Conservation (phyloP, 2,113 vertebrate genomes). For the Lepisosteus osseus region DNA sequence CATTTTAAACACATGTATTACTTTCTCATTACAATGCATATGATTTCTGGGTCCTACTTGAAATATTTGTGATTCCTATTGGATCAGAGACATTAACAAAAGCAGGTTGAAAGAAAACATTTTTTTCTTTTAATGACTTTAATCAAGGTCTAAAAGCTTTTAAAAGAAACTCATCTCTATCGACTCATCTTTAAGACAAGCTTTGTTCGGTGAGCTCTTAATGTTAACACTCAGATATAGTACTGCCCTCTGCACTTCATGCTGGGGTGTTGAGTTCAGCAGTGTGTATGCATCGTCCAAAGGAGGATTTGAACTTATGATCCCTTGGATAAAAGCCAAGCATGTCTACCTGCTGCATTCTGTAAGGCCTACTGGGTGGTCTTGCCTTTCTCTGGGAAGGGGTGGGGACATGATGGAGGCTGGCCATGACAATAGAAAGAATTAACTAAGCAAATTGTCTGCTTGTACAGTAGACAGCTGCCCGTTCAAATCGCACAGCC, state of each 20-base stretch:
- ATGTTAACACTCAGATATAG: too few relatives aligned
- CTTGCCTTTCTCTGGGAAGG: constrained; percentile 11
- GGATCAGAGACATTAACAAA: too few relatives aligned
- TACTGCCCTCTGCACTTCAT: background rate
- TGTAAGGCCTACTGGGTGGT: constrained; percentile 42
- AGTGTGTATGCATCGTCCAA: background rate
- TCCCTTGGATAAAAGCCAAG: background rate
- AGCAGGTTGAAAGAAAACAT: too few relatives aligned
- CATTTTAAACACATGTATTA: too few relatives aligned
- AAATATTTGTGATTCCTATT: too few relatives aligned
- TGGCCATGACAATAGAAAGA: constrained; percentile 28
- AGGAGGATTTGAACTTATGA: constrained; percentile 8
- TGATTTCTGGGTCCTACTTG: too few relatives aligned
- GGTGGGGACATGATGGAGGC: constrained; percentile 9
- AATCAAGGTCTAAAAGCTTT: too few relatives aligned
- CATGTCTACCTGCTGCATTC: background rate
- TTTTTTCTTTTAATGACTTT: too few relatives aligned
- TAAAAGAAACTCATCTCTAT: too few relatives aligned
- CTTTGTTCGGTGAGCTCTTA: constrained; percentile 8
- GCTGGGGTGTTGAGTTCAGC: background rate
- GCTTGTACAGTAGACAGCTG: constrained; percentile 38
- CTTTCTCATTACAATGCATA: too few relatives aligned
- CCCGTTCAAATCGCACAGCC: constrained; percentile 7
- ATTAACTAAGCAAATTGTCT: constrained; percentile 53
- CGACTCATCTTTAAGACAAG: too few relatives aligned